Percentiles rank a stretch among this genome's conserved stretches.
Conservation (phyloP, 2,888 invertebrate species). For the Parnassius mnemosyne region DNA sequence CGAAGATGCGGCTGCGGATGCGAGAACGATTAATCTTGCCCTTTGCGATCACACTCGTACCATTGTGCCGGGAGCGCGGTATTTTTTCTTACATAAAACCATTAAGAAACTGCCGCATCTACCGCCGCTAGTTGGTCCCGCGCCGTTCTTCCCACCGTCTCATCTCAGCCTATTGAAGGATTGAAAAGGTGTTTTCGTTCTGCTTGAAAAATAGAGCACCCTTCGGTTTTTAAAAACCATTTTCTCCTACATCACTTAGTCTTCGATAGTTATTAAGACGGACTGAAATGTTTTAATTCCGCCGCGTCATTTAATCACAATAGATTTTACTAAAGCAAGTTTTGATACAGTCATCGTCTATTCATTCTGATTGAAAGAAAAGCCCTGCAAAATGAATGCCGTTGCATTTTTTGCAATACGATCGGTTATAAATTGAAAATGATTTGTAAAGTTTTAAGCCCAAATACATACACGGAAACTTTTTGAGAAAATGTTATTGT, state of each 20-base stretch:
- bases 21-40: conserved; percentile 77
- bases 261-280: conserved; percentile 76
- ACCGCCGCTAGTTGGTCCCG: conserved; percentile 73
- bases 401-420: conserved; percentile 40
- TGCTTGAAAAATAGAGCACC: conserved; percentile 74
- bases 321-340: conserved; percentile 54
- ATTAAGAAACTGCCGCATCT: conserved; percentile 68
- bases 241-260: conserved; percentile 72
- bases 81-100: conserved; percentile 77
- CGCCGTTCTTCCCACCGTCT: conserved; percentile 54
- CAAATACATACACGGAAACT: conserved; percentile 4
- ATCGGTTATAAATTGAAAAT: conserved; percentile 13
- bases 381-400: conserved; percentile 19
- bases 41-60: conserved; percentile 57
- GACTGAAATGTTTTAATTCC: conserved; percentile 76
- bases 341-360: conserved; percentile 69
- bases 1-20: conserved; percentile 56
- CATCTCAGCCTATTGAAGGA: conserved; percentile 69
- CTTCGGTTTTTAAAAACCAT: conserved; percentile 65
- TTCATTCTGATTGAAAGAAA: conserved; percentile 51
- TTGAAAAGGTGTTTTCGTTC: conserved; percentile 80
- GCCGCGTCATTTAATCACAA: conserved; percentile 75
- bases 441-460: conserved; percentile 6
- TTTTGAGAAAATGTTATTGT: conserved; percentile 17
- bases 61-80: conserved; percentile 71